Percentiles rank a stretch among this genome's conserved stretches.
Evolutionary conservation across 2,797 vertebrate genomes (phyloP).

Genomic region (Hippocampus kuda): DNA sequence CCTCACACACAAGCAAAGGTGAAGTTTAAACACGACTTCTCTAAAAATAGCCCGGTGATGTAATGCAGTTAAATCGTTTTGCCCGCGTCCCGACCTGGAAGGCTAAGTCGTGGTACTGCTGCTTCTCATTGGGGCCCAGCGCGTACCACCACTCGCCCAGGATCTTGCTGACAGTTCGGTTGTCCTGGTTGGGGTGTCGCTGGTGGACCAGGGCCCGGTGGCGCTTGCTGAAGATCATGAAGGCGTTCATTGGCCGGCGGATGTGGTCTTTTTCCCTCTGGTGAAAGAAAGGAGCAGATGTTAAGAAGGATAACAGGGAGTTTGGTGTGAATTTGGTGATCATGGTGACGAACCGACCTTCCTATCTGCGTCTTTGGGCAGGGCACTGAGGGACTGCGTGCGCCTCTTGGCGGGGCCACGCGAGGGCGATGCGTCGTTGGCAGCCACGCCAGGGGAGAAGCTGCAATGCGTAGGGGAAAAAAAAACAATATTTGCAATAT

Average conservation of each 20-base stretch:
- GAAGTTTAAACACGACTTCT: neutral
- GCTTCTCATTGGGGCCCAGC: slow-evolving; percentile 83
- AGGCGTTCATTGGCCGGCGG: slow-evolving; percentile 87
- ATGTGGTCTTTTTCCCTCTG: slow-evolving; percentile 90
- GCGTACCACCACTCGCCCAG: slow-evolving; percentile 94
- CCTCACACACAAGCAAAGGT: neutral
- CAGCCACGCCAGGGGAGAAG: slow-evolving; percentile 73
- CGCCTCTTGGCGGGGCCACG: slow-evolving; percentile 76
- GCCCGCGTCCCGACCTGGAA: slow-evolving; percentile 71
- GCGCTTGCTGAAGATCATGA: slow-evolving; percentile 93
- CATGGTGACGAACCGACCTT: slow-evolving; percentile 55
- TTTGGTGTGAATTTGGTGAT: neutral
- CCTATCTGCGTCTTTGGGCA: slow-evolving; percentile 84
- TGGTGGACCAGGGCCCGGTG: slow-evolving; percentile 87
- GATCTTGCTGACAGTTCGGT: slow-evolving; percentile 90
- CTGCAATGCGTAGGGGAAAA: slow-evolving; percentile 42
- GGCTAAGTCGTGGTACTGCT: slow-evolving; percentile 89
- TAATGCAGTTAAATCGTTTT: neutral
- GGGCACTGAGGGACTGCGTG: slow-evolving; percentile 83
- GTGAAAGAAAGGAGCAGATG: neutral
- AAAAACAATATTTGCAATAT: neutral
- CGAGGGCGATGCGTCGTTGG: slow-evolving; percentile 72
- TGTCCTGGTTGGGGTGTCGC: slow-evolving; percentile 90
- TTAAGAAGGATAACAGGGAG: too few species aligned
- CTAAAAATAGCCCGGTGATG: neutral